phyloP scores from a whole-genome alignment of 2,113 vertebrate genomes.

The Mustela nigripes region DNA sequence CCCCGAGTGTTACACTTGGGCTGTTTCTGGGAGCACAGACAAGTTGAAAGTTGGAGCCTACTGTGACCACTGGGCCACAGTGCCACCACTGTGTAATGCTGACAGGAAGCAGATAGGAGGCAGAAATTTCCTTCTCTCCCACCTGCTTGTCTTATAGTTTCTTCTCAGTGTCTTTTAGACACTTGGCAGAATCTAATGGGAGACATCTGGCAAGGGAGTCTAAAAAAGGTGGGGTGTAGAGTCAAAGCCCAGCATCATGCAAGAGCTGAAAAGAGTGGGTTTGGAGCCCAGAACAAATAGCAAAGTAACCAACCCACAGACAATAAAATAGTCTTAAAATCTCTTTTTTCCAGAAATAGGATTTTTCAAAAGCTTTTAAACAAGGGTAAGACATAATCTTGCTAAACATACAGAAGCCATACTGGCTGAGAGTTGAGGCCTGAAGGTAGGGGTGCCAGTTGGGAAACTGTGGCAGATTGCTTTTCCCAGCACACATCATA shows the following conservation, averaged over 20 bases:
- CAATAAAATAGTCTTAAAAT: not conserved
- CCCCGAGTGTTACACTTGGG: not conserved
- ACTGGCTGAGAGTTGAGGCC: not conserved
- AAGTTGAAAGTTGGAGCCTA: not conserved
- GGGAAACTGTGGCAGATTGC: not conserved
- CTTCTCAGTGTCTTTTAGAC: not conserved
- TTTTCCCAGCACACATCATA: not conserved
- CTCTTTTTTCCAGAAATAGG: not conserved
- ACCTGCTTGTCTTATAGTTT: not conserved
- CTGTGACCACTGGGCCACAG: not conserved
- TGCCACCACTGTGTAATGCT: no score
- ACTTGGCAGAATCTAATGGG: not conserved
- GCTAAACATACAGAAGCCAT: not conserved
- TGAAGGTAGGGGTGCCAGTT: not conserved
- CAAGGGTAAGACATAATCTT: not conserved
- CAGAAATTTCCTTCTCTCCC: not conserved
- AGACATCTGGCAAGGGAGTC: not conserved
- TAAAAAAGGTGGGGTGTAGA: not conserved
- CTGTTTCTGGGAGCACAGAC: not conserved
- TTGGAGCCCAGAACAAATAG: not conserved
- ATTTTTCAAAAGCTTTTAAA: not conserved
- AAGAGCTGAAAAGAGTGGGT: not conserved
- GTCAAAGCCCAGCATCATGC: not conserved
- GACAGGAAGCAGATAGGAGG: not conserved
- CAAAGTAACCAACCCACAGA: not conserved